Evolutionary conservation across 2,888 invertebrate genomes (phyloP).

Genomic region (Desoria tigrina): DNA sequence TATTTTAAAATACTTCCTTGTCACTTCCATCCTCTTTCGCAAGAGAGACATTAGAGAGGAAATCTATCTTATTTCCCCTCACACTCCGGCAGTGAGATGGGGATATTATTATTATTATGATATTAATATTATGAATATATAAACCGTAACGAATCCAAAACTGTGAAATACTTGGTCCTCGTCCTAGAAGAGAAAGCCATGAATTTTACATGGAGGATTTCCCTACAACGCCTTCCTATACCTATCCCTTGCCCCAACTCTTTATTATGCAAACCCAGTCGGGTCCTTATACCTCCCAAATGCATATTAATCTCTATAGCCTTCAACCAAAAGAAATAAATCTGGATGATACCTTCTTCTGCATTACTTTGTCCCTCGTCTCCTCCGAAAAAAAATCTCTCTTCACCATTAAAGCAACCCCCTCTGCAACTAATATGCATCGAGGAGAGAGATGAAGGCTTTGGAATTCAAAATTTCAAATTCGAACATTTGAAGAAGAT

Average conservation of each 20-base stretch:
- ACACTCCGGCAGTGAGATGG: too few species aligned
- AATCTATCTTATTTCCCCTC: too few species aligned
- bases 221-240: conserved; percentile 1
- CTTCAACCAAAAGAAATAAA: conserved; percentile 45
- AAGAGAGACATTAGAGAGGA: too few species aligned
- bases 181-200: conserved; percentile 3
- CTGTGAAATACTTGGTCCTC: neutral
- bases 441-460: too few species aligned
- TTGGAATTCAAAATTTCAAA: too few species aligned
- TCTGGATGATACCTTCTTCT: conserved; percentile 30
- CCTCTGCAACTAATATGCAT: neutral
- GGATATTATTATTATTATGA: too few species aligned
- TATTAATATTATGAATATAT: neutral
- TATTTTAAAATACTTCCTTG: too few species aligned
- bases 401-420: neutral
- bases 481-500: too few species aligned
- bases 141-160: neutral
- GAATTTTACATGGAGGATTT: conserved; percentile 33
- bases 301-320: conserved; percentile 47
- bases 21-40: too few species aligned
- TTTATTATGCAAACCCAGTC: conserved; percentile 48
- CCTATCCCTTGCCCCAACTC: conserved; percentile 17
- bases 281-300: conserved; percentile 41
- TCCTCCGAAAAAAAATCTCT: too few species aligned
- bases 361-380: too few species aligned